Base-by-base conservation (phyloP, 64 coral and sea anemone genomes). In the Actinia equina region DNA sequence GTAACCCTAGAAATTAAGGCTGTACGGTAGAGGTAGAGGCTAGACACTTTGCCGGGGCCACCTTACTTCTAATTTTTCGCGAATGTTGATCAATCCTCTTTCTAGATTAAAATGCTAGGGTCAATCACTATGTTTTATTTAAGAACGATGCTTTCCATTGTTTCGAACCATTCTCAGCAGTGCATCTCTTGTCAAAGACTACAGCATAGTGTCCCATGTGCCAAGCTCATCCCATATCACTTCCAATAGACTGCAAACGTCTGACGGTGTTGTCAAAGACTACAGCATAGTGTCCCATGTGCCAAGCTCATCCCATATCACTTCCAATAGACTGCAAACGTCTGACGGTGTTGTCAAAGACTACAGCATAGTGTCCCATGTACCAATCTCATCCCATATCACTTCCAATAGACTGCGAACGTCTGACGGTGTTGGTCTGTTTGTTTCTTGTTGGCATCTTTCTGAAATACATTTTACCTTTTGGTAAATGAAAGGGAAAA, bases 281-380 rank as follows among this genome's bases (percentile, higher is more conserved):
- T 82, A 82, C 20, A 82, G 80, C 80, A 52, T 57, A 14, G 80
- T 82, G 17, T 82, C 80, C 80, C 80, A 82, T 57, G 80, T 82
- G 27, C 53, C 80, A 82, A 51, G 53, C 2, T 82, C 80, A 57
- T 82, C 80, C 80, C 80, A 82, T 15, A 57, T 16, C 80, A 53
- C 80, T 22, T 82, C 80, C 19, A 82, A 42, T 14, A 82, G 44
- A n/a, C 53, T 42, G 23, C 80, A 45, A 26, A 82, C 15, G 23
- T 25, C 80, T n/a, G 44, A 7, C 15, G 55, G 55, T 57, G 7
- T 16, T 57, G 30, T 57, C 15, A 57, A 20, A 6, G 2, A 74
- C 80, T 82, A 82, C 22, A 82, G 80, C 80, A 52, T 57, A 14
- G 80, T 82, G 17, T 82, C 80, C 80, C 80, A 82, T 57, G 80